These are phyloP conservation scores for Ganaspis brasiliensis DNA, from an alignment of 2,888 invertebrate genomes.

Conservation along the genomic window DNA sequence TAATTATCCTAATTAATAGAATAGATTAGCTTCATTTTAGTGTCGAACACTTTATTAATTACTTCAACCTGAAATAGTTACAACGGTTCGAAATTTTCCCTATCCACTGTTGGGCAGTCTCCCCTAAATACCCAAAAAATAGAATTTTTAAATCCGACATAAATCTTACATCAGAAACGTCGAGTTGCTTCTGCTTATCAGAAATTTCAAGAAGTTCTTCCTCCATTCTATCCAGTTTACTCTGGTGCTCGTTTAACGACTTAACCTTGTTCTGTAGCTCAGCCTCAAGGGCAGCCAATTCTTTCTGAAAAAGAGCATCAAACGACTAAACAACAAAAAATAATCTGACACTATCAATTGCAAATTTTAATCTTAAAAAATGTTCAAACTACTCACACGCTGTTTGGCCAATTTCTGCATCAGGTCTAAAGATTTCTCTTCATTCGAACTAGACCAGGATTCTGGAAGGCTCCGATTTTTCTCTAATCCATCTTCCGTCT, in stretches of 20 bases:
- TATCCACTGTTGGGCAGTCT: no score
- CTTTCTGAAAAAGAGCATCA: slow-evolving; percentile 81
- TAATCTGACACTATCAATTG: neutral
- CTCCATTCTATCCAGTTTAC: slow-evolving; percentile 87
- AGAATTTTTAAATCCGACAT: slow-evolving; percentile 10
- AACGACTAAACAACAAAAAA: slow-evolving; percentile 25
- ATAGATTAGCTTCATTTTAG: no score
- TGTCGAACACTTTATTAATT: no score
- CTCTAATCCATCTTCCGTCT: slow-evolving; percentile 76
- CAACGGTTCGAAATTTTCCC: no score
- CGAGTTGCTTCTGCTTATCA: slow-evolving; percentile 82
- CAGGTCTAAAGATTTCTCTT: slow-evolving; percentile 84
- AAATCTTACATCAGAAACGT: slow-evolving; percentile 71
- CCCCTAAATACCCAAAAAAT: no score
- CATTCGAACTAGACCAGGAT: slow-evolving; percentile 79
- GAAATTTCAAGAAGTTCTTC: slow-evolving; percentile 86
- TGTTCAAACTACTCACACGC: slow-evolving; percentile 84
- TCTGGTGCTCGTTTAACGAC: slow-evolving; percentile 84
- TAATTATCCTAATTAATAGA: no score
- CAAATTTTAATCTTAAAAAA: slow-evolving; percentile 2
- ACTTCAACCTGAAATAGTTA: no score
- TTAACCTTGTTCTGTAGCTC: slow-evolving; percentile 85
- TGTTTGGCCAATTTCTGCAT: slow-evolving; percentile 87
- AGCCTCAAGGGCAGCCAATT: slow-evolving; percentile 86
- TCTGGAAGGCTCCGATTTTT: slow-evolving; percentile 76